Evolutionary conservation across 2,113 vertebrate species (phyloP).

Genomic region (Perca fluviatilis): DNA sequence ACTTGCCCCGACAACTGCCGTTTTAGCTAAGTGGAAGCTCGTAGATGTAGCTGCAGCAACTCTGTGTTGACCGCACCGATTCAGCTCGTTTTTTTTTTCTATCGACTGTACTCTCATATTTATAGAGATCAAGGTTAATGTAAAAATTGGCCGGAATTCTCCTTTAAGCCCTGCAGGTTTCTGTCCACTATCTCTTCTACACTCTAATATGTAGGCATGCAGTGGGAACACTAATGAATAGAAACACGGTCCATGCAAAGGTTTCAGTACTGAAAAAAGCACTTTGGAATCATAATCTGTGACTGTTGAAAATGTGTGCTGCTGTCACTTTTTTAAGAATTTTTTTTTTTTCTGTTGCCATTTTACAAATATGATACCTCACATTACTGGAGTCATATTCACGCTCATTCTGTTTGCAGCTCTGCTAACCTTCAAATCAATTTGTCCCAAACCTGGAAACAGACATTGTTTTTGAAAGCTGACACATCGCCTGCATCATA

Average conservation of each 20-base stretch:
- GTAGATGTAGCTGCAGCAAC: too few species aligned
- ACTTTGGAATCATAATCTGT: neutral
- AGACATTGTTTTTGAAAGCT: constrained; percentile 40
- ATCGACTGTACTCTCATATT: too few species aligned
- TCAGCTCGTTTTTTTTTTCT: too few species aligned
- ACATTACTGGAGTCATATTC: neutral
- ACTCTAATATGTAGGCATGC: constrained; percentile 13
- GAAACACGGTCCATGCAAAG: constrained; percentile 1
- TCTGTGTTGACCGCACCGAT: too few species aligned
- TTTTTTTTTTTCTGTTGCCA: neutral
- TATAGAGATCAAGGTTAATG: too few species aligned
- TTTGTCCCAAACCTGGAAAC: constrained; percentile 41
- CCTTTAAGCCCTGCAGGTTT: constrained; percentile 7
- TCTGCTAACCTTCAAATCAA: constrained; percentile 14
- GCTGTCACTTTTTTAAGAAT: neutral
- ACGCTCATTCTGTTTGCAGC: constrained; percentile 11
- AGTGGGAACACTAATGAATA: constrained; percentile 35
- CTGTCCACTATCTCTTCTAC: neutral
- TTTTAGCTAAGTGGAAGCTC: too few species aligned
- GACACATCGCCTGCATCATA: constrained; percentile 43
- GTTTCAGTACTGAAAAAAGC: neutral
- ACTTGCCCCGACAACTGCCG: too few species aligned
- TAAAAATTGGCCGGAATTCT: too few species aligned
- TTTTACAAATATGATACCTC: constrained; percentile 11
- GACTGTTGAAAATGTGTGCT: neutral